phyloP scores from a whole-genome alignment of 2,113 vertebrate genomes.

The Hippopotamus amphibius region DNA sequence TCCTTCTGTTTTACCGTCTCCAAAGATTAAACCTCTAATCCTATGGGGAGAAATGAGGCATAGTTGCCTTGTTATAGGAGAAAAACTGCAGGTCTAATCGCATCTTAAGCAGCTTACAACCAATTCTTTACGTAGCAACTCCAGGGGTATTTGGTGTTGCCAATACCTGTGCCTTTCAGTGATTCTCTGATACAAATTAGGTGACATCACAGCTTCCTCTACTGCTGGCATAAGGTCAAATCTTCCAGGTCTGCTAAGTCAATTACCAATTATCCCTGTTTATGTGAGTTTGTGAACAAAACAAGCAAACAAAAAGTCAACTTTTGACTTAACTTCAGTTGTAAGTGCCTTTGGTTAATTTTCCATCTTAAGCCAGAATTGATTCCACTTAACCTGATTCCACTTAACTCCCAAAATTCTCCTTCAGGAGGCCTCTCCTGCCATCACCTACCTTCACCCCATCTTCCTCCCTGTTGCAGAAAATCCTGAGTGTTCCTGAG shows the following conservation, averaged over 20 bases:
- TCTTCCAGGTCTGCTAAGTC: background rate
- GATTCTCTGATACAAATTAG: background rate
- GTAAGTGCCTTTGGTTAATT: background rate
- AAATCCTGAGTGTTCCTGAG: background rate
- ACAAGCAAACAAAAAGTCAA: background rate
- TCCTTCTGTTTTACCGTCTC: background rate
- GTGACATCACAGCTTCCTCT: background rate
- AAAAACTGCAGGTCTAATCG: background rate
- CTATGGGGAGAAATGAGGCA: background rate
- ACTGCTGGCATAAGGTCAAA: rapidly evolving
- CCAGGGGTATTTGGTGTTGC: background rate
- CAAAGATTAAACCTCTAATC: background rate
- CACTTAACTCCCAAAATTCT: background rate
- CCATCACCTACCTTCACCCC: background rate
- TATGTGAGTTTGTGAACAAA: background rate
- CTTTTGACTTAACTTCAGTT: background rate
- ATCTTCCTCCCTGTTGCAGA: rapidly evolving
- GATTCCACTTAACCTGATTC: background rate
- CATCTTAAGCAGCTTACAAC: background rate
- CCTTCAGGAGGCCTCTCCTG: background rate
- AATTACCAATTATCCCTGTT: background rate
- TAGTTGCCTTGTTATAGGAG: background rate
- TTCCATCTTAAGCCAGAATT: background rate
- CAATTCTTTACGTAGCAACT: background rate
- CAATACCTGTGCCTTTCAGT: background rate